Conservation (phyloP, 2,888 invertebrate genomes). For the Amitus sp. region DNA sequence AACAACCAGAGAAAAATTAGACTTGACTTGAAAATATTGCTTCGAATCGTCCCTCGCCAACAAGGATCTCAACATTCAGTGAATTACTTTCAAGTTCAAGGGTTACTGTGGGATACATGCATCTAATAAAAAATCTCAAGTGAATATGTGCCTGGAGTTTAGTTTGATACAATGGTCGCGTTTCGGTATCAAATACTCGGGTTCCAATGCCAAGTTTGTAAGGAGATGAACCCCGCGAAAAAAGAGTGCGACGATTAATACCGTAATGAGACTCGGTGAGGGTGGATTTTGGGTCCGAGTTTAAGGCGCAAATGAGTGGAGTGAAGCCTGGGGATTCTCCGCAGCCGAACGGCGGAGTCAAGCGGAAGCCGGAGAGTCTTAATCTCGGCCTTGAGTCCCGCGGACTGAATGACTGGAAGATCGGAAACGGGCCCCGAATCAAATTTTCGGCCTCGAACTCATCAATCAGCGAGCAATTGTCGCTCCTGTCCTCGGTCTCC, state of each 20-base stretch:
- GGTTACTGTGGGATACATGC: too few species aligned
- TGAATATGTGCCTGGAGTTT: too few species aligned
- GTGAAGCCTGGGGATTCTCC: conserved; percentile 60
- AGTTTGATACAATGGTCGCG: too few species aligned
- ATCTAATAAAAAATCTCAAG: too few species aligned
- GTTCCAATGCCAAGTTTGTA: too few species aligned
- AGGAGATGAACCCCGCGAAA: not conserved
- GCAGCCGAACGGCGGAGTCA: conserved; percentile 63
- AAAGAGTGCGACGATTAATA: not conserved
- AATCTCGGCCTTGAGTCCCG: conserved; percentile 61
- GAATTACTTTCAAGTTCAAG: too few species aligned
- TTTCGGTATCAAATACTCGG: too few species aligned
- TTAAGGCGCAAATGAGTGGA: conserved; percentile 60
- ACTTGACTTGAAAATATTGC: too few species aligned
- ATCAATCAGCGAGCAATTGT: conserved; percentile 47
- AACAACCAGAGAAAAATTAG: too few species aligned
- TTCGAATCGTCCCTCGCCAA: too few species aligned
- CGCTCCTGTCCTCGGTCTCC: conserved; percentile 55
- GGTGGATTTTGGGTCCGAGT: not conserved
- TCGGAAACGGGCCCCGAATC: conserved; percentile 53
- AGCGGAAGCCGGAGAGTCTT: conserved; percentile 61
- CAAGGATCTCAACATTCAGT: too few species aligned
- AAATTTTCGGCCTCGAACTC: conserved; percentile 47
- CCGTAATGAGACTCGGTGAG: not conserved
- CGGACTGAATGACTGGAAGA: conserved; percentile 58